Percentiles rank a stretch among this genome's conserved stretches.
Conservation (phyloP, 2,797 vertebrate species). For the Tarsius wallacei region DNA sequence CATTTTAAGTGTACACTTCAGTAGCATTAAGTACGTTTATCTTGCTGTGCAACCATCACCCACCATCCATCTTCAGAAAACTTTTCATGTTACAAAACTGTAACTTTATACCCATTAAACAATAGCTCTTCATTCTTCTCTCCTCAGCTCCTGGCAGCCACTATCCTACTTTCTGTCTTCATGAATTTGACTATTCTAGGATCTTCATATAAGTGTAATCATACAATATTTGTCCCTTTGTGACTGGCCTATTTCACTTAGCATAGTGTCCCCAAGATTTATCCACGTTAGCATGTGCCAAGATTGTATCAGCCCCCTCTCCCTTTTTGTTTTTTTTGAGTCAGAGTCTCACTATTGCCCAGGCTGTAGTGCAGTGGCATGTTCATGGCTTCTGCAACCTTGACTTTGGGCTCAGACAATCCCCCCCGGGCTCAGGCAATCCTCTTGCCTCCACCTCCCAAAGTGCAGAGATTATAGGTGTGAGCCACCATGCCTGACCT, state of each 20-base stretch:
- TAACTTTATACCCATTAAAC: slow-evolving; percentile 24
- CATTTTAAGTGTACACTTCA: slow-evolving; percentile 41
- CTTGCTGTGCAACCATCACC: not conserved
- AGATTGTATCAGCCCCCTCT: not conserved
- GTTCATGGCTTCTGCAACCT: too few relatives aligned
- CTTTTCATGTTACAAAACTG: slow-evolving; percentile 56
- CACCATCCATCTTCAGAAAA: not conserved
- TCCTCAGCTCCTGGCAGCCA: not conserved
- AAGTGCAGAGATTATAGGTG: too few relatives aligned
- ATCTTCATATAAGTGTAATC: slow-evolving; percentile 33
- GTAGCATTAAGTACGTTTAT: slow-evolving; percentile 17
- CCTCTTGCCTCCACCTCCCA: too few relatives aligned
- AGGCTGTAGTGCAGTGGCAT: too few relatives aligned
- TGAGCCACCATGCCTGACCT: too few relatives aligned
- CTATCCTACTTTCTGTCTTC: not conserved
- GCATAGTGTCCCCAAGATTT: not conserved
- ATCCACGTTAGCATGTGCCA: slow-evolving; percentile 41
- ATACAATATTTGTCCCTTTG: slow-evolving; percentile 54
- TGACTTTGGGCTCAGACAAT: too few relatives aligned
- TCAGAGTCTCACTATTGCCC: too few relatives aligned
- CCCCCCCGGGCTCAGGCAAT: too few relatives aligned
- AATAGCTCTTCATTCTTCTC: not conserved
- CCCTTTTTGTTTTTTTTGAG: too few relatives aligned
- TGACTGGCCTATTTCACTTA: slow-evolving; percentile 56
- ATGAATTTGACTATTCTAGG: slow-evolving; percentile 32